Evolutionary conservation across 2,888 invertebrate genomes (phyloP), one percentile per base, ranked within the genome.

Genomic region (Steinernema hermaphroditum): DNA sequence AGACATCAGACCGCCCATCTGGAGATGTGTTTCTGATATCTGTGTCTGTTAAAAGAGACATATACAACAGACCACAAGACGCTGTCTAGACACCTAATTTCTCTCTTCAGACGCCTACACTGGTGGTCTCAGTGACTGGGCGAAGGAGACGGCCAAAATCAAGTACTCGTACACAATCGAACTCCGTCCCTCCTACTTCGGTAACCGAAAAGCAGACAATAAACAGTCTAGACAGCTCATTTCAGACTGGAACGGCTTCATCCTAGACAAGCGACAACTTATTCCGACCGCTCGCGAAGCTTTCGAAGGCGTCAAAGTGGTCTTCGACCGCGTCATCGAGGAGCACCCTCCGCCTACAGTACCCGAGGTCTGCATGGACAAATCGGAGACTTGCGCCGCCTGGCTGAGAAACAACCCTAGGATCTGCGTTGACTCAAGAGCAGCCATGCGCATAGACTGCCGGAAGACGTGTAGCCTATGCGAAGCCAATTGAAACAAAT

Each of bases 141-240:
- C 85, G 16, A 85, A 84, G 69, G 83, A 85, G 68, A 85, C 80
- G 14, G 78, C 83, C 44, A 79, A 79, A 50, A 78, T 83, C 73
- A 84, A 85, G 74, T 85, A 85, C 73, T 83, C 85, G 14, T 85
- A 85, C 73, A 85, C 85, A 1, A 81, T 85, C 43, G 85, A 85
- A 68, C 73, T 85, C 24, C 74, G 85, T 29, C 85, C 85, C 0
- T 77, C 81, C 8, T 85, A 83, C 74, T 80, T 78, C 75, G 80
- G 85, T 85, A 77, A n/a, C 19, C 19, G 8, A 46, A 16, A 19
- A 46, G 16, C 4, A 19, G 46, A 41, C 41, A 8, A 41, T 8
- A 41, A 14, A 14, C 8, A 8, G 41, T 14, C 14, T 41, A 9
- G 14, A n/a, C n/a, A 12, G 54, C 6, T 50, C 8, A 8, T 9